Evolutionary conservation across 2,113 vertebrate species (phyloP), one percentile per base, ranked within the genome.

Genomic region (Clarias batrachus): DNA sequence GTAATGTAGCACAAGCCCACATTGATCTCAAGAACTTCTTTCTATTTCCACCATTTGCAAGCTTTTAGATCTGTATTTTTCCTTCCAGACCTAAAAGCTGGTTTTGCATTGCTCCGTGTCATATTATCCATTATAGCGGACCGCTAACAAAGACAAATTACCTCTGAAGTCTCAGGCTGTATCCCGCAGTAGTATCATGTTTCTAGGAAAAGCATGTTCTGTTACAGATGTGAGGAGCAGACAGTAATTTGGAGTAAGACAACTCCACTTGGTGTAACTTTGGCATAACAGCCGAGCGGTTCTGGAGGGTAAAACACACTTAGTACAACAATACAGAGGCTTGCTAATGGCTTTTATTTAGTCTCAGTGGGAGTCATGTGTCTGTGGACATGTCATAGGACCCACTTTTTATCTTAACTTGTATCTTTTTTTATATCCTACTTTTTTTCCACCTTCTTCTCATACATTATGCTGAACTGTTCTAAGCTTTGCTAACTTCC

Each of bases 41-140:
- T 88, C 66, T 86, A 83, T 88, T 88, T 86, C 89, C 86, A 84
- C 89, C 83, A 88, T 87, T 89, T 87, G 89, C 90, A 90, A 89
- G 90, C 76, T 86, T 89, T 89, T 89, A 78, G 68, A 86, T 86
- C 80, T 81, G 30, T 83, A 66, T 57, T 80, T 81, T 87, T 63
- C 87, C 85, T 78, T 70, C 76, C 85, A 86, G 85, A 87, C 80
- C 52, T 90, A 86, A 76, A 87, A 79, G 63, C 77, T 8, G 86
- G 89, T 87, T 86, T 85, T 89, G 85, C 86, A 73, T 89, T 86
- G 60, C 83, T 41, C 23, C 21, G 56, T 90, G 86, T 90, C 82
- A 89, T 87, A 87, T 89, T 88, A 93, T 92, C 91, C 89, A 71
- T 86, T 62, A 56, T 84, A 68, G 79, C 48, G 57, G 48, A 81